phyloP scores from a whole-genome alignment of 2,113 vertebrate genomes.

The Crocuta crocuta region DNA sequence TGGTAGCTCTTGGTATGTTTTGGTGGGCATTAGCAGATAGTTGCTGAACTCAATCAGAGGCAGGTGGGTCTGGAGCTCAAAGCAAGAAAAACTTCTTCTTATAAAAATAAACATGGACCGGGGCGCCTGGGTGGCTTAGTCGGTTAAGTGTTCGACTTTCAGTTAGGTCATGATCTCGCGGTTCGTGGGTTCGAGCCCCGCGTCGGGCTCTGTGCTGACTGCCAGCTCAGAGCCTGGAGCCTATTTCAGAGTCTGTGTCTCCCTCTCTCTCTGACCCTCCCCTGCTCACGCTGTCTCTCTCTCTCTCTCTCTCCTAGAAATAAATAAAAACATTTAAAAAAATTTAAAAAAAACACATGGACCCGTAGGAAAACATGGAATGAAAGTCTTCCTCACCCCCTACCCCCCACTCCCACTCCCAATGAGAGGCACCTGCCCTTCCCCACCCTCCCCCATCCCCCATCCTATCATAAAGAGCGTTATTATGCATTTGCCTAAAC shows the following conservation, averaged over 20 bases:
- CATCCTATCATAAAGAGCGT: not conserved
- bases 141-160: too few relatives aligned
- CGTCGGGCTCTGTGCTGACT: too few relatives aligned
- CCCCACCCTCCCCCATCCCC: accelerated
- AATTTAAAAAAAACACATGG: not conserved
- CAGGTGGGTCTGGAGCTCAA: not conserved
- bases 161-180: too few relatives aligned
- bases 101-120: not conserved
- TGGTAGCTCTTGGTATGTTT: too few relatives aligned
- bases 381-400: not conserved
- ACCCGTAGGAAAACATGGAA: not conserved
- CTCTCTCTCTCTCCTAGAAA: too few relatives aligned
- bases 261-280: too few relatives aligned
- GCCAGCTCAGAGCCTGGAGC: too few relatives aligned
- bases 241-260: too few relatives aligned
- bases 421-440: not conserved
- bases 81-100: not conserved
- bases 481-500: not conserved
- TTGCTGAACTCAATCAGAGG: not conserved
- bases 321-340: too few relatives aligned
- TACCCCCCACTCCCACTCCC: not conserved
- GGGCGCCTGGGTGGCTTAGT: too few relatives aligned
- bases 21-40: not conserved
- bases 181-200: too few relatives aligned
- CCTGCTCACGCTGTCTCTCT: too few relatives aligned